These are phyloP conservation scores for Babylonia areolata DNA, from an alignment of 1,140 invertebrate species.

Conservation along the genomic window DNA sequence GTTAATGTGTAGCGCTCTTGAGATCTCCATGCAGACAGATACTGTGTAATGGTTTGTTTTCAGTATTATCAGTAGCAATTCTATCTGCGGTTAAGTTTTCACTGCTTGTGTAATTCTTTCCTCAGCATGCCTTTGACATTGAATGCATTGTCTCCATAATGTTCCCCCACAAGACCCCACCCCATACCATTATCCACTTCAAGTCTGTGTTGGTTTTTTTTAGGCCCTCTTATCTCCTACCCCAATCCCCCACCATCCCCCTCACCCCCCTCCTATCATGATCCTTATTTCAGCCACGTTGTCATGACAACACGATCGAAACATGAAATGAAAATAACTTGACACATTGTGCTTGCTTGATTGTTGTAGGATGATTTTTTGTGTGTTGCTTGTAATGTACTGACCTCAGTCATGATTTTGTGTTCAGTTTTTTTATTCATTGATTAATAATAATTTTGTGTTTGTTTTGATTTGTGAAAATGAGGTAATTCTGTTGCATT, in stretches of 20 bases:
- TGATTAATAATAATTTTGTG: background rate
- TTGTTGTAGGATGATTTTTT: background rate
- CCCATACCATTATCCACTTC: too few species aligned
- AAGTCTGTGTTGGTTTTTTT: too few species aligned
- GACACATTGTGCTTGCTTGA: background rate
- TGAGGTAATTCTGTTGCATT: background rate
- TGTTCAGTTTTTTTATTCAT: background rate
- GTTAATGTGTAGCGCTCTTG: too few species aligned
- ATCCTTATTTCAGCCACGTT: background rate
- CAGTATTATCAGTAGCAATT: too few species aligned
- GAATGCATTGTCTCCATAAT: conserved; percentile 3
- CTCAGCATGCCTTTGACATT: background rate
- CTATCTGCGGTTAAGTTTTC: background rate
- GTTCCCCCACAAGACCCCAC: too few species aligned
- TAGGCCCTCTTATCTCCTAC: too few species aligned
- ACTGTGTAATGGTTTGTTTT: too few species aligned
- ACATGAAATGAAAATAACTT: background rate
- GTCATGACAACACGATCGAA: background rate
- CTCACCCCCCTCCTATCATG: background rate
- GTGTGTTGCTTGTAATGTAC: background rate
- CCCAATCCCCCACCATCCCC: background rate
- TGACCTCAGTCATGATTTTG: background rate
- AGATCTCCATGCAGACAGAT: too few species aligned
- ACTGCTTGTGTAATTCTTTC: background rate
- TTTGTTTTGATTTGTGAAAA: too few species aligned